phyloP scores from a whole-genome alignment of 1,140 invertebrate genomes.

The Lepidurus packardi region DNA sequence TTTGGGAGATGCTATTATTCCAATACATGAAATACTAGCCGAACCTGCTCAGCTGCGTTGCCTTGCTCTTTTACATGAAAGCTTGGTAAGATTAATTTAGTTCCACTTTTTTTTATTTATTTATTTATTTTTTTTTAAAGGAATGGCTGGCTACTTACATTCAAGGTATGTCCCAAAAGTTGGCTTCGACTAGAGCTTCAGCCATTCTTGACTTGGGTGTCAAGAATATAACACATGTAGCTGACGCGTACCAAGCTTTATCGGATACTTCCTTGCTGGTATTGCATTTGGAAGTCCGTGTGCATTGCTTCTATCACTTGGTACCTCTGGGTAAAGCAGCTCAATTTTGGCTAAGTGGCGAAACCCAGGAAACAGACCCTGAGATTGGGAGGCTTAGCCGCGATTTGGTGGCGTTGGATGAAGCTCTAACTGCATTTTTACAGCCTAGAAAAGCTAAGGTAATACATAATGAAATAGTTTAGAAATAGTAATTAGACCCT shows the following conservation, averaged over 20 bases:
- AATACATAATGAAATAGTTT: slow-evolving; percentile 32
- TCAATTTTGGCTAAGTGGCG: slow-evolving; percentile 46
- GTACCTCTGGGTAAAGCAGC: slow-evolving; percentile 60
- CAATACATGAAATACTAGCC: slow-evolving; percentile 72
- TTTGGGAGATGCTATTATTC: slow-evolving; percentile 76
- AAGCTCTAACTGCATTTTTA: slow-evolving; percentile 65
- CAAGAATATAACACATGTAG: slow-evolving; percentile 56
- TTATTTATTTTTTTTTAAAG: slow-evolving; percentile 44
- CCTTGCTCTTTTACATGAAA: slow-evolving; percentile 83
- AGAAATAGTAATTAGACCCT: not conserved
- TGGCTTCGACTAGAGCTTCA: slow-evolving; percentile 40
- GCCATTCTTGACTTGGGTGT: slow-evolving; percentile 47
- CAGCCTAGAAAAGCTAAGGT: slow-evolving; percentile 73
- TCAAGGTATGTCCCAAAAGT: slow-evolving; percentile 42
- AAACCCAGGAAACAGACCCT: slow-evolving; percentile 68
- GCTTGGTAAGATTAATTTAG: slow-evolving; percentile 57
- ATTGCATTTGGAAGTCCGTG: slow-evolving; percentile 83
- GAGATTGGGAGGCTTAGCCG: slow-evolving; percentile 74
- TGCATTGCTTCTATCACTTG: slow-evolving; percentile 91
- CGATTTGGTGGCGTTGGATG: slow-evolving; percentile 70
- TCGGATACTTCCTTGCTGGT: slow-evolving; percentile 84
- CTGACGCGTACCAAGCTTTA: slow-evolving; percentile 77
- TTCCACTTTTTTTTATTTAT: slow-evolving; percentile 32
- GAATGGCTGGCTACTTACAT: slow-evolving; percentile 62
- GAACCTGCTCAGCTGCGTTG: slow-evolving; percentile 70